Conservation (phyloP, 2,113 vertebrate species). For the Alethe castanea region DNA sequence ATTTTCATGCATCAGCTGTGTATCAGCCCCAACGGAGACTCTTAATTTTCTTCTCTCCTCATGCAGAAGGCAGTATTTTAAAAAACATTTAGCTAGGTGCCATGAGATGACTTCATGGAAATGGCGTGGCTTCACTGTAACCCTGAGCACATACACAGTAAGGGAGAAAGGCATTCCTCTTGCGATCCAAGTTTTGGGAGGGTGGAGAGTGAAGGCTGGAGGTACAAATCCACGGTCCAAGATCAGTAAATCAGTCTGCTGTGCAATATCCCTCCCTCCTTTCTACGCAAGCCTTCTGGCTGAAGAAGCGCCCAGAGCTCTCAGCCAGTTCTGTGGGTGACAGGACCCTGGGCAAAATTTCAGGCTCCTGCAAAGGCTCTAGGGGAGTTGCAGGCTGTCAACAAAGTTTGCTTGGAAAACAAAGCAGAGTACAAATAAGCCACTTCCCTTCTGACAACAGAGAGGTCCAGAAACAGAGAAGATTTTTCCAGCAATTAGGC, state of each 20-base stretch:
- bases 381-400: not conserved
- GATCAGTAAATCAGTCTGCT: not conserved
- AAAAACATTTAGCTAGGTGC: not conserved
- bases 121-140: not conserved
- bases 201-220: not conserved
- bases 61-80: not conserved
- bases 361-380: not conserved
- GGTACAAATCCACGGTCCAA: not conserved
- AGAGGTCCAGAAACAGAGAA: not conserved
- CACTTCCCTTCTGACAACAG: not conserved
- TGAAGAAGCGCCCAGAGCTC: not conserved
- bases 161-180: conserved; percentile 5
- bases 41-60: not conserved
- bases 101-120: conserved; percentile 33
- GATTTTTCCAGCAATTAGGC: not conserved
- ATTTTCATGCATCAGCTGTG: not conserved
- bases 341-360: not conserved
- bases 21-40: not conserved
- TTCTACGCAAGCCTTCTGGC: not conserved
- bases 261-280: not conserved
- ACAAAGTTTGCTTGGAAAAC: not conserved
- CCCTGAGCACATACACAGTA: not conserved
- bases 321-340: not conserved
- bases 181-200: not conserved
- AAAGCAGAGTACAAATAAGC: not conserved